Percentiles rank a stretch among this genome's conserved stretches.
Conservation (phyloP, 2,888 invertebrate species). For the Callyntrura guangdongensis region DNA sequence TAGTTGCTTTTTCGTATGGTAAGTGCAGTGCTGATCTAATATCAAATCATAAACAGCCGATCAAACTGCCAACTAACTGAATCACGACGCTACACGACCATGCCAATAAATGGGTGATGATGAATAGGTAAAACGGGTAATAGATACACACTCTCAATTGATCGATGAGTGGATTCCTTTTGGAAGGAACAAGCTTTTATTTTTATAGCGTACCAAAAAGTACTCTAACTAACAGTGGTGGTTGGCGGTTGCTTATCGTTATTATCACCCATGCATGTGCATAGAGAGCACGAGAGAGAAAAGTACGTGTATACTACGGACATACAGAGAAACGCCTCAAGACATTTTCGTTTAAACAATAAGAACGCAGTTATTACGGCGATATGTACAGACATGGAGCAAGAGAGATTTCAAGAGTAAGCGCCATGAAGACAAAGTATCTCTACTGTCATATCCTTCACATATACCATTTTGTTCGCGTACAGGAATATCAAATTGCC, state of each 20-base stretch:
- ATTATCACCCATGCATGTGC: constrained; percentile 44
- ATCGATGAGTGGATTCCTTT: constrained; percentile 35
- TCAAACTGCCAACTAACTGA: constrained; percentile 68
- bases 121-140: constrained; percentile 23
- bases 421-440: too few relatives aligned
- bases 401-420: background rate
- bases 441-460: background rate
- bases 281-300: background rate
- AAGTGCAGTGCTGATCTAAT: constrained; percentile 45
- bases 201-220: constrained; percentile 33
- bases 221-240: too few relatives aligned
- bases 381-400: background rate
- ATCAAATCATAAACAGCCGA: constrained; percentile 68
- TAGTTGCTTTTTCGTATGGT: background rate
- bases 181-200: constrained; percentile 26
- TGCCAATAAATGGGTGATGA: constrained; percentile 62
- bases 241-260: constrained; percentile 64
- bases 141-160: constrained; percentile 26
- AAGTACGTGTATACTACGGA: too few relatives aligned
- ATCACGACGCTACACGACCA: too few relatives aligned
- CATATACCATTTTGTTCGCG: constrained; percentile 7
- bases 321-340: constrained; percentile 64
- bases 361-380: constrained; percentile 26
- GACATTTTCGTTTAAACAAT: constrained; percentile 44
- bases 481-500: constrained; percentile 65